Evolutionary conservation across 2,113 vertebrate genomes (phyloP), one percentile per base, ranked within the genome.

Genomic region (Phalacrocorax aristotelis): DNA sequence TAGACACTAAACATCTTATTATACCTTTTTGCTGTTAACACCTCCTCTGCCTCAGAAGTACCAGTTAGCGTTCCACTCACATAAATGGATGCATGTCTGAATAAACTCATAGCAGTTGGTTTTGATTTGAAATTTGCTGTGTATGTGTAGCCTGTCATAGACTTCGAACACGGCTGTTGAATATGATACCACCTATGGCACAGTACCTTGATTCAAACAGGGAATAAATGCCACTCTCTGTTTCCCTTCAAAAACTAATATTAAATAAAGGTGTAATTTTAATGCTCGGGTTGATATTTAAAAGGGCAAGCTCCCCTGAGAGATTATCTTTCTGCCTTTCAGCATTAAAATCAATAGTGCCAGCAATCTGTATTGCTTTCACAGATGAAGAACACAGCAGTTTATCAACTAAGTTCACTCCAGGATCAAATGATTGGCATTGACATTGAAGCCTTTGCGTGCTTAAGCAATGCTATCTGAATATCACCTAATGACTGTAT

Each of bases 201-300:
- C 0, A 0, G 48, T n/a, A 75, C 20, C 46, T 66, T 74, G 49
- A 89, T 70, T 91, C 76, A 78, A 81, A 90, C 27, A 68, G 51
- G 38, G 38, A 93, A 74, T 87, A 94, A 96, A 94, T 78, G 26
- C 51, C 49, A 91, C 70, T 46, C 48, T 68, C 65, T 6, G 1
- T 52, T 78, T 84, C 74, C 14, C 29, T 82, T 94, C 32, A 77
- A 93, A 88, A 91, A 68, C 69, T 57, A 78, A 42, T 60, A 87
- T 70, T 92, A 82, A 95, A 89, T 38, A 87, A 91, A 96, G 74
- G 57, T 64, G 48, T 40, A 93, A 84, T 91, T 93, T 95, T 68
- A 87, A 94, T 2, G 13, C 23, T 91, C 5, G 4, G 5, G 3
- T 51, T 89, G 76, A 12, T 82, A 60, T 96, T 90, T 78, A 87